Evolutionary conservation across 2,888 invertebrate genomes (phyloP).

Genomic region (Bombylius discolor): DNA sequence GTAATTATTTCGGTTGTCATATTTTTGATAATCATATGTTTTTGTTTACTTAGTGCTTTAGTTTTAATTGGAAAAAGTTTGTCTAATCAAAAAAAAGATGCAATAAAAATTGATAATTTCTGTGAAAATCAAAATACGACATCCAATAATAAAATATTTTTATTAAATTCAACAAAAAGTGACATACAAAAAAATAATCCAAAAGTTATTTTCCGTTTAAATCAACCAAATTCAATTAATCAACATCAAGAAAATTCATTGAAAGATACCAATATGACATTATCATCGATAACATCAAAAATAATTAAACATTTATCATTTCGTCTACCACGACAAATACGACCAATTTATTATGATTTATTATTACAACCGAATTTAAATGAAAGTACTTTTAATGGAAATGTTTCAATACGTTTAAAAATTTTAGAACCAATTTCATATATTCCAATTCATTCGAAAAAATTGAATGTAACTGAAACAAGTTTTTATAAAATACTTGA

Average conservation of each 20-base stretch:
- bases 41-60: slow-evolving; percentile 29
- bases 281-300: slow-evolving; percentile 19
- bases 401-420: slow-evolving; percentile 41
- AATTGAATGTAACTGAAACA: slow-evolving; percentile 38
- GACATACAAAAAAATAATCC: slow-evolving; percentile 15
- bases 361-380: slow-evolving; percentile 49
- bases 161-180: background rate
- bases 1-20: slow-evolving; percentile 30
- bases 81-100: background rate
- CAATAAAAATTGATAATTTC: background rate
- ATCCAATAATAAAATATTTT: background rate
- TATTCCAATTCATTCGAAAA: slow-evolving; percentile 40
- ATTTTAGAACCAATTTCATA: slow-evolving; percentile 34
- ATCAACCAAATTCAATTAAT: slow-evolving; percentile 5
- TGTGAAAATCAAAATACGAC: background rate
- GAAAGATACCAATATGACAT: background rate
- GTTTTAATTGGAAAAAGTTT: slow-evolving; percentile 29
- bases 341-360: slow-evolving; percentile 51
- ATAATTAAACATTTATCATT: slow-evolving; percentile 31
- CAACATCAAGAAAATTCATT: background rate
- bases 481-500: slow-evolving; percentile 27
- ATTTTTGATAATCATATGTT: slow-evolving; percentile 30
- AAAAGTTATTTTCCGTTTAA: slow-evolving; percentile 17
- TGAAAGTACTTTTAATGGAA: slow-evolving; percentile 45
- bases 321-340: slow-evolving; percentile 45